Evolutionary conservation across 1,140 invertebrate species (phyloP).

Genomic region (Penaeus vannamei): DNA sequence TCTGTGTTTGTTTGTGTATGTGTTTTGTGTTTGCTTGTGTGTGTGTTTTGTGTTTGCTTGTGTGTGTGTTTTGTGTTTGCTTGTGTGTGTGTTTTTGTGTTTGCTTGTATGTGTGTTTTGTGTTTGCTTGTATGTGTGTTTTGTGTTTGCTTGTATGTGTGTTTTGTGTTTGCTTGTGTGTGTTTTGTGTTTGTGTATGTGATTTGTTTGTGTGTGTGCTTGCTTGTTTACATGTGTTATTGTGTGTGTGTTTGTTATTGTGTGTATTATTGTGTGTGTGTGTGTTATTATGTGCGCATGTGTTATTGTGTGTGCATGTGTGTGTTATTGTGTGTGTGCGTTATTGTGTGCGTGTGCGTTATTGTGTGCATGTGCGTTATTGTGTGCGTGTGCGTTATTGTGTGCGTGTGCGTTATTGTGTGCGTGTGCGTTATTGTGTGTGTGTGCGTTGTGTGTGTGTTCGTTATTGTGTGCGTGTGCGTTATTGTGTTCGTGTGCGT

Average conservation of each 20-base stretch:
- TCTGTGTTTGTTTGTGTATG: too few relatives aligned
- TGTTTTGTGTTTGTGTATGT: background rate
- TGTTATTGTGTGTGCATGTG: background rate
- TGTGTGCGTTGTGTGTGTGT: background rate
- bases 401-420: background rate
- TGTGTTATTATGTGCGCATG: background rate
- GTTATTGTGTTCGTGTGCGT: background rate
- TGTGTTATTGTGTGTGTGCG: background rate
- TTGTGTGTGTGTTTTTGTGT: too few relatives aligned
- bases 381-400: background rate
- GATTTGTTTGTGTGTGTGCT: background rate
- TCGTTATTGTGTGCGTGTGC: slow-evolving; percentile 26
- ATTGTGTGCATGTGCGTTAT: background rate
- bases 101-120: too few relatives aligned
- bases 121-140: too few relatives aligned
- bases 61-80: too few relatives aligned
- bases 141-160: too few relatives aligned
- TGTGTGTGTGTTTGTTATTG: background rate
- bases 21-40: too few relatives aligned
- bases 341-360: background rate
- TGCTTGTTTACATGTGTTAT: background rate
- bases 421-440: background rate
- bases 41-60: too few relatives aligned
- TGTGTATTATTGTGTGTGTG: background rate
- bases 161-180: background rate